A percentile compares a stretch with the other conserved stretches of the same genome.
Conservation (phyloP, 2,113 vertebrate species). For the Saguinus midas region DNA sequence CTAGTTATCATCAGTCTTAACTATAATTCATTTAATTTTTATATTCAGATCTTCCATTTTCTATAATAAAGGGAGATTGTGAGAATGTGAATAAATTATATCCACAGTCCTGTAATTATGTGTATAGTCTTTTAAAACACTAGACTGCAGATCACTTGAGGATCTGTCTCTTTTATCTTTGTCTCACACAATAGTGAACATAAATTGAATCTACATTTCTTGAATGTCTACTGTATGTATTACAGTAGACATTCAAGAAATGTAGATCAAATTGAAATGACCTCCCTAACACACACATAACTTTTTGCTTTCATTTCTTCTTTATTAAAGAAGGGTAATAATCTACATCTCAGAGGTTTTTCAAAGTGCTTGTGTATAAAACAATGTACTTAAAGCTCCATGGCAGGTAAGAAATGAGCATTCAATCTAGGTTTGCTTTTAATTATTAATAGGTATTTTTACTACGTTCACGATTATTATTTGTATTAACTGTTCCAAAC, state of each 20-base stretch:
- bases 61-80: slow-evolving; percentile 20
- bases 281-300: accelerated
- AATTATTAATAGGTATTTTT: not conserved
- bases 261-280: not conserved
- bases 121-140: not conserved
- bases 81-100: slow-evolving; percentile 49
- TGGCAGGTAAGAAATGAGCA: not conserved
- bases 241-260: not conserved
- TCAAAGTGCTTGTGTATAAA: not conserved
- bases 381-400: not conserved
- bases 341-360: not conserved
- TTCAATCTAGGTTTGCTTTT: not conserved
- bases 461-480: not conserved
- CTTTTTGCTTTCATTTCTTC: not conserved
- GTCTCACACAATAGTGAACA: not conserved
- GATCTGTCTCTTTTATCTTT: slow-evolving; percentile 14
- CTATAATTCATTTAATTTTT: slow-evolving; percentile 50
- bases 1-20: not conserved
- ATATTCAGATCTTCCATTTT: slow-evolving; percentile 44
- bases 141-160: not conserved
- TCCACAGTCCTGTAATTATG: not conserved
- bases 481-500: not conserved
- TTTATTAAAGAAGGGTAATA: not conserved
- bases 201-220: too few relatives aligned
- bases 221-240: too few relatives aligned